These are phyloP conservation scores for Hylomyscus alleni DNA, from an alignment of 2,797 vertebrate species.

Conservation along the genomic window DNA sequence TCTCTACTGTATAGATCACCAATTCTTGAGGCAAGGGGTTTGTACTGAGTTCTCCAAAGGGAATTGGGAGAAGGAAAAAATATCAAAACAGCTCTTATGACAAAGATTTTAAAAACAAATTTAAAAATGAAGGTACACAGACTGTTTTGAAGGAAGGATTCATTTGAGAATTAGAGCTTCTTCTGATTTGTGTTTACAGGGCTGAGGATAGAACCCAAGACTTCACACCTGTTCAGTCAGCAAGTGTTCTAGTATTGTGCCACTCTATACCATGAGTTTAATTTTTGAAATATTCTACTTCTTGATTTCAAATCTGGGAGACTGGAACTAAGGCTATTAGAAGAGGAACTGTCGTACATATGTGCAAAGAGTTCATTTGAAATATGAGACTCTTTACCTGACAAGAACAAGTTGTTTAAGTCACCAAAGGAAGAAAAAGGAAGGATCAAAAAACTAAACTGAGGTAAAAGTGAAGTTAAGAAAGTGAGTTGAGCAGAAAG, in stretches of 20 bases:
- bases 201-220: background rate
- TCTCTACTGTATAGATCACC: background rate
- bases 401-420: background rate
- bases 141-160: background rate
- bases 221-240: background rate
- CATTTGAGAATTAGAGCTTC: background rate
- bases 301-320: conserved; percentile 40
- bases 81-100: background rate
- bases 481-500: conserved; percentile 22
- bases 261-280: background rate
- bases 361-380: conserved; percentile 5
- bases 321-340: background rate
- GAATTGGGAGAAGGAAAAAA: background rate
- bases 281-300: background rate
- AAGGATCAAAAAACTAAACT: conserved; percentile 15
- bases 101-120: background rate
- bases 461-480: background rate
- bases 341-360: background rate
- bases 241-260: too few relatives aligned
- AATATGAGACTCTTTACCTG: conserved; percentile 34
- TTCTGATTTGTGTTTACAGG: background rate
- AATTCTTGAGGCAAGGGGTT: background rate
- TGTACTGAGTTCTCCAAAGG: background rate
- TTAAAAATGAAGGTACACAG: background rate
- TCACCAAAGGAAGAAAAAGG: conserved; percentile 37